These are phyloP conservation scores for Acrobasis repandana DNA, from an alignment of 2,888 invertebrate species.

Conservation along the genomic window DNA sequence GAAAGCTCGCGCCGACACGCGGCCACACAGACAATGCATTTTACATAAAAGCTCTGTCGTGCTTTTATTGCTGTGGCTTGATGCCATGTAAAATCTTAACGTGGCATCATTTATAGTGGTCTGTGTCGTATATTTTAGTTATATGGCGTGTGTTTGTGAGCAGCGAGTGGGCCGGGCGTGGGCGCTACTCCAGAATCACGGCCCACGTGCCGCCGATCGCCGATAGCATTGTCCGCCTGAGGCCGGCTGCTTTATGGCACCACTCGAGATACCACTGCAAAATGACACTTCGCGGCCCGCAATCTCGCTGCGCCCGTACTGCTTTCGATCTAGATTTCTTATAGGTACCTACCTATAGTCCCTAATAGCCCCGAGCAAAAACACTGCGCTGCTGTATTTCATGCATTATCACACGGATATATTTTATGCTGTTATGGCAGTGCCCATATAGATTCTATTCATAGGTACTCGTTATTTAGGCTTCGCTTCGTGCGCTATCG, in stretches of 20 bases:
- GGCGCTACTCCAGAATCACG: conserved; percentile 75
- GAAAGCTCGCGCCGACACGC: conserved; percentile 26
- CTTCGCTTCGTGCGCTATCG: conserved; percentile 18
- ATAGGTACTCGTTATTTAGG: conserved; percentile 6
- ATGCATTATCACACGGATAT: conserved; percentile 27
- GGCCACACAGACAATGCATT: conserved; percentile 63
- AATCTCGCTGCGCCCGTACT: conserved; percentile 46
- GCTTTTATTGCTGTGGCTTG: conserved; percentile 65
- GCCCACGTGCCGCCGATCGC: conserved; percentile 72
- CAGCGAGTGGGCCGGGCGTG: conserved; percentile 57
- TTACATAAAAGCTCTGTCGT: conserved; percentile 64
- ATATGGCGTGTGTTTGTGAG: conserved; percentile 59
- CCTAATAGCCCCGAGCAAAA: conserved; percentile 18
- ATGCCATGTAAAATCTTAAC: conserved; percentile 64
- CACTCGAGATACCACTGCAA: conserved; percentile 57
- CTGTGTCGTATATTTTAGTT: conserved; percentile 68
- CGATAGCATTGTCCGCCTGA: conserved; percentile 72
- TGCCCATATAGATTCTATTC: conserved; percentile 20
- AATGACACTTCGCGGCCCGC: conserved; percentile 65
- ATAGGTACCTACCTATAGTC: conserved; percentile 12
- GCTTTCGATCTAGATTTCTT: conserved; percentile 31
- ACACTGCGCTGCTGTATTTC: conserved; percentile 26
- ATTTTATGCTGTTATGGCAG: conserved; percentile 13
- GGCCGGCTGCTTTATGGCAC: conserved; percentile 72
- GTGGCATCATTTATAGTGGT: conserved; percentile 67